Conservation (phyloP, 2,888 invertebrate species). For the Apodemia hepburni region DNA sequence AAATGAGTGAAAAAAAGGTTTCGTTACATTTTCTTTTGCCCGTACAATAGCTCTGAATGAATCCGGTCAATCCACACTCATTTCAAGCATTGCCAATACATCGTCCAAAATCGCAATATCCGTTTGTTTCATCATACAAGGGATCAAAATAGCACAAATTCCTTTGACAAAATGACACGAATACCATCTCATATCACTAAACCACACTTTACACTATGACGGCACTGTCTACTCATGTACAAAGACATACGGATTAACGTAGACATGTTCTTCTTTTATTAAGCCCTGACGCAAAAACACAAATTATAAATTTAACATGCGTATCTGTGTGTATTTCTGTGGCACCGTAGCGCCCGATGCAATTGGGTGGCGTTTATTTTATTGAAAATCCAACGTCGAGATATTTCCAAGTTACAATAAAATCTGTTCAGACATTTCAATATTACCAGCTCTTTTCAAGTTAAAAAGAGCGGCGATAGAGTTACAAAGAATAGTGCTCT, state of each 20-base stretch:
- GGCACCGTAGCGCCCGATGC: too few species aligned
- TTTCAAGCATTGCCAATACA: neutral
- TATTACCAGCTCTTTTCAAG: too few species aligned
- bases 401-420: too few species aligned
- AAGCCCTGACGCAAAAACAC: too few species aligned
- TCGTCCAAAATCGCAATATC: slow-evolving; percentile 2
- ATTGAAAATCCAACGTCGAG: too few species aligned
- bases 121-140: neutral
- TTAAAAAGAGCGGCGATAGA: too few species aligned
- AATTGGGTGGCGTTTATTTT: too few species aligned
- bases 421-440: too few species aligned
- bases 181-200: slow-evolving; percentile 5
- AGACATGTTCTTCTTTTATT: neutral
- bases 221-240: neutral
- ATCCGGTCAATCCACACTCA: neutral
- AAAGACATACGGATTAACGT: neutral
- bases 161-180: slow-evolving; percentile 3
- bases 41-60: neutral
- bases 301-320: too few species aligned
- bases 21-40: neutral
- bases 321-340: too few species aligned
- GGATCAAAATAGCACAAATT: slow-evolving; percentile 6
- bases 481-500: too few species aligned
- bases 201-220: slow-evolving; percentile 4
- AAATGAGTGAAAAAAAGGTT: neutral